A percentile compares a stretch with the other conserved stretches of the same genome.
Evolutionary conservation across 2,797 vertebrate genomes (phyloP).

Genomic region (Alectoris magna): DNA sequence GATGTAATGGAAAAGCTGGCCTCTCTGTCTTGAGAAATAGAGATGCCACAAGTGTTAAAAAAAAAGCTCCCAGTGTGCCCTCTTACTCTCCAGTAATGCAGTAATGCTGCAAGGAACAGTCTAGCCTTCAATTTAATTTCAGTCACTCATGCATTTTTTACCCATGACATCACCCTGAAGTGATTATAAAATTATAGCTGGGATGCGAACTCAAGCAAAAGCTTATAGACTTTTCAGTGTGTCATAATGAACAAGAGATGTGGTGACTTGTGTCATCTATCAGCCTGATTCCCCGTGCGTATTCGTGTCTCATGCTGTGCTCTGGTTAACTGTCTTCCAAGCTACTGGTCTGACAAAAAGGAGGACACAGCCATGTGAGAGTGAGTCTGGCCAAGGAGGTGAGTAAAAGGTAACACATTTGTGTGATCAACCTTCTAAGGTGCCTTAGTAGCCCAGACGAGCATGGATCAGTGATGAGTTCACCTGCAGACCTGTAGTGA

Average conservation of each 20-base stretch:
- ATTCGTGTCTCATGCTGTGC: background rate
- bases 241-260: constrained; percentile 23
- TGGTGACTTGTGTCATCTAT: background rate
- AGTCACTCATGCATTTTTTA: constrained; percentile 22
- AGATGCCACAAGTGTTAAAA: background rate
- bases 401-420: background rate
- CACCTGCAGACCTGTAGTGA: background rate
- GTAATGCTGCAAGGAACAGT: background rate
- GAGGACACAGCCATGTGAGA: background rate
- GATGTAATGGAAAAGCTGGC: constrained; percentile 25
- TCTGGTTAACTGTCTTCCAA: background rate
- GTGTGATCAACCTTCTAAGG: fast-evolving
- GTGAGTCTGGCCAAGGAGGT: background rate
- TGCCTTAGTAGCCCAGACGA: background rate
- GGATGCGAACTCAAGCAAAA: constrained; percentile 34
- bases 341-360: fast-evolving
- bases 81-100: background rate
- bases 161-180: constrained; percentile 26
- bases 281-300: background rate
- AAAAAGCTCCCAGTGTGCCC: background rate
- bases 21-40: constrained; percentile 18
- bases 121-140: constrained; percentile 33
- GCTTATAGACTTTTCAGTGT: constrained; percentile 4
- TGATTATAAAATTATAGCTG: constrained; percentile 31
- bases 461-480: background rate